These are phyloP conservation scores for Epirrhoe tristata DNA, from an alignment of 2,888 invertebrate species.

Conservation along the genomic window DNA sequence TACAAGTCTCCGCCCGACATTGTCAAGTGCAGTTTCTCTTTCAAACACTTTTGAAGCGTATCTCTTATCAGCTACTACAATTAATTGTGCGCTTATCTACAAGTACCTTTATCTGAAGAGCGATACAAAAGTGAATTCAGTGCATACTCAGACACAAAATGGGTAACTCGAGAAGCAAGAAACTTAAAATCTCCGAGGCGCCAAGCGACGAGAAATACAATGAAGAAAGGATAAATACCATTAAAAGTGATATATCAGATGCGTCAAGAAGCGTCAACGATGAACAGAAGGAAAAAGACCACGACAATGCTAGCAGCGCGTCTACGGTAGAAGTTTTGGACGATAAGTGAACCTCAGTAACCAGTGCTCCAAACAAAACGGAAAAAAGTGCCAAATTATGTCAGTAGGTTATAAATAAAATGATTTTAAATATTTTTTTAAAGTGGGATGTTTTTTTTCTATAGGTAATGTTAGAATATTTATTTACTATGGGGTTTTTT, in stretches of 20 bases:
- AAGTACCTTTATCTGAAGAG: conserved; percentile 32
- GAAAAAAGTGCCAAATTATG: conserved; percentile 31
- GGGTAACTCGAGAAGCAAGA: conserved; percentile 78
- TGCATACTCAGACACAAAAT: conserved; percentile 60
- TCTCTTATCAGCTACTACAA: conserved; percentile 46
- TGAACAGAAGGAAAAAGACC: conserved; percentile 62
- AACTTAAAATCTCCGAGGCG: conserved; percentile 72
- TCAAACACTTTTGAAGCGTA: conserved; percentile 65
- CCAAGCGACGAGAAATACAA: conserved; percentile 52
- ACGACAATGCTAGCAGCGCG: conserved; percentile 77
- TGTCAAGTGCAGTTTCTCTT: conserved; percentile 69
- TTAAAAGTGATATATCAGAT: conserved; percentile 68
- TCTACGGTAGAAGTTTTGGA: conserved; percentile 80
- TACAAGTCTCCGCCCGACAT: conserved; percentile 53
- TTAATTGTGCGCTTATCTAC: conserved; percentile 44
- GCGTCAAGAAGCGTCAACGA: conserved; percentile 39
- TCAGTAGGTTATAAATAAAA: conserved; percentile 12
- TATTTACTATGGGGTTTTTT: no score
- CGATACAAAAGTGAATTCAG: conserved; percentile 47
- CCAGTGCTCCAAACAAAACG: conserved; percentile 10
- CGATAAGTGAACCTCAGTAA: conserved; percentile 64
- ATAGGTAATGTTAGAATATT: no score
- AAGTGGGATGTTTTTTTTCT: background rate
- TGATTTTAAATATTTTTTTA: conserved; percentile 12
- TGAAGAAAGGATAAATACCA: conserved; percentile 66